Evolutionary conservation across 2,797 vertebrate genomes (phyloP), one percentile per base, ranked within the genome.

Genomic region (Dendrocincla fuliginosa): DNA sequence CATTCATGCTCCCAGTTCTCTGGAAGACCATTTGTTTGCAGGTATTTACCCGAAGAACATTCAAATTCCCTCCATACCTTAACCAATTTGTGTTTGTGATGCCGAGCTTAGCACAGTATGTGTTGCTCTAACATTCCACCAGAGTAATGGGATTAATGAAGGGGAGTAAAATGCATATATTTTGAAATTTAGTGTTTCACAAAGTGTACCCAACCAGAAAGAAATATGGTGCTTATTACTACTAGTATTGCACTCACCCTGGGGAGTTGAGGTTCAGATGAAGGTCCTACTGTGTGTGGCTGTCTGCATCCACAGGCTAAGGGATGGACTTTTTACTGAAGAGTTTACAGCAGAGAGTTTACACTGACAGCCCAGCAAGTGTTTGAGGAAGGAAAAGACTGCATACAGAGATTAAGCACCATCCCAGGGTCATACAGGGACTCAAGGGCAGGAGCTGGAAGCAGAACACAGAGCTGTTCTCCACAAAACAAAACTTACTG

Each of bases 181-280:
- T 57, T 93, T 69, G 42, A 87, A 81, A 76, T 61, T 2, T 24
- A 27, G 4, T 32, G 30, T 84, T 82, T 41, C 11, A n/a, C 33
- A 28, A 47, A 46, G 7, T 8, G 3, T 18, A 22, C 20, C 22
- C 6, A 39, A 28, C 13, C 16, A 65, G 32, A 13, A 4, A 70
- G 24, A 47, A 78, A 44, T 9, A 14, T 9, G 13, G 10, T 33
- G 30, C 15, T 32, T 0, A 32, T 68, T 46, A 42, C 20, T 41
- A 2, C 9, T 20, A 13, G 22, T 39, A 27, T 27, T 37, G 7
- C 1, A 1, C n/a, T 55, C 1, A 0, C 8, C 14, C 22, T 47
- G 30, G 18, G 15, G 18, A 74, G 35, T 9, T 37, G 19, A 61
- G 25, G 20, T 46, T 47, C 28, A 32, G 13, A 35, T 8, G 60